Conservation (phyloP, 2,113 vertebrate species). For the Heterotis niloticus region DNA sequence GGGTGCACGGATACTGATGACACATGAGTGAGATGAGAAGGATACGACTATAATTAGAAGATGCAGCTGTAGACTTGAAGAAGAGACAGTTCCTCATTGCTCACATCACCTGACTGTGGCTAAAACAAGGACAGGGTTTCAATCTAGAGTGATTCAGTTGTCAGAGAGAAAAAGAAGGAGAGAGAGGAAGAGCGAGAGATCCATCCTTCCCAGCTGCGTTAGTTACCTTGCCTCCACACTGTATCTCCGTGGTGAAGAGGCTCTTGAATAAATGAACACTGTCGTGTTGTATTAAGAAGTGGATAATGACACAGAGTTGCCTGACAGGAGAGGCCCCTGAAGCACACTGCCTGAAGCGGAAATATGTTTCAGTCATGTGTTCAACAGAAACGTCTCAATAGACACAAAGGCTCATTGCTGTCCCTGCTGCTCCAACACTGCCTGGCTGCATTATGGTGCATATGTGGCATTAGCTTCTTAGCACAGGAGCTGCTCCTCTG, state of each 20-base stretch:
- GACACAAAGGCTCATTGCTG: neutral
- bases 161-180: neutral
- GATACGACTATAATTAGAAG: too few relatives aligned
- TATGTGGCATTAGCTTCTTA: neutral
- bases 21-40: neutral
- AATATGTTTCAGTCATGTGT: neutral
- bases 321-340: conserved; percentile 25
- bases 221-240: neutral
- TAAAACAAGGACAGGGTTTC: neutral
- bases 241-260: conserved; percentile 23
- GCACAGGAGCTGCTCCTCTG: neutral
- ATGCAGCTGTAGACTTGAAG: neutral
- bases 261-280: conserved; percentile 40
- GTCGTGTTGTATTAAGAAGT: conserved; percentile 32
- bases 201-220: neutral
- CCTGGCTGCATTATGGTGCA: neutral
- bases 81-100: neutral
- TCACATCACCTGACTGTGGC: too few relatives aligned
- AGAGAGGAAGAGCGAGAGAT: neutral
- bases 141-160: neutral
- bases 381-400: neutral
- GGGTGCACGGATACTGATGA: neutral
- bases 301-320: conserved; percentile 31
- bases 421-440: neutral
- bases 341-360: conserved; percentile 26